Conservation (phyloP, 2,797 vertebrate genomes). For the Eutrigla gurnardus region DNA sequence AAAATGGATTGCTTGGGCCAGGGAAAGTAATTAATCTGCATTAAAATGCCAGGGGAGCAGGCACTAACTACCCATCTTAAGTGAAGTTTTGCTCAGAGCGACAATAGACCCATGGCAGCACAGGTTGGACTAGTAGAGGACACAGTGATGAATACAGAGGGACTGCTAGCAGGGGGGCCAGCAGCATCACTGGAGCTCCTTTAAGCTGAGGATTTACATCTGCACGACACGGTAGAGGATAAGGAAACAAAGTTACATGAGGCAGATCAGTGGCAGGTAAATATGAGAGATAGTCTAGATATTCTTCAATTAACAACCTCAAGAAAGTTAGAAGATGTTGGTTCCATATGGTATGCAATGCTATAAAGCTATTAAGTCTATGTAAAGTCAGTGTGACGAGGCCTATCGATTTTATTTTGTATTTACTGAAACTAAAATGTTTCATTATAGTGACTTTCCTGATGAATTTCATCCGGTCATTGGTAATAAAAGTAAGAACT, state of each 20-base stretch:
- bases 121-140: slow-evolving; percentile 61
- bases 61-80: slow-evolving; percentile 72
- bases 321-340: background rate
- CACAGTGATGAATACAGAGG: slow-evolving; percentile 60
- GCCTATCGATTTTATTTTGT: background rate
- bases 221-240: slow-evolving; percentile 3
- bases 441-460: background rate
- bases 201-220: slow-evolving; percentile 6
- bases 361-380: background rate
- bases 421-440: background rate
- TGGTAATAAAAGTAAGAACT: background rate
- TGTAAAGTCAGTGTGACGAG: background rate
- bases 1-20: slow-evolving; percentile 85
- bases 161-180: slow-evolving; percentile 29
- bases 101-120: slow-evolving; percentile 61
- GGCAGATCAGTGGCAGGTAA: background rate
- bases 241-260: background rate
- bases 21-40: slow-evolving; percentile 90
- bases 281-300: background rate
- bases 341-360: background rate
- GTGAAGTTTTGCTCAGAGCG: slow-evolving; percentile 66
- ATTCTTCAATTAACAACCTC: background rate
- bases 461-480: background rate
- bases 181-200: slow-evolving; percentile 16
- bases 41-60: slow-evolving; percentile 82